These are phyloP conservation scores for Oxyruncus cristatus DNA, from an alignment of 2,113 vertebrate species.

Conservation along the genomic window DNA sequence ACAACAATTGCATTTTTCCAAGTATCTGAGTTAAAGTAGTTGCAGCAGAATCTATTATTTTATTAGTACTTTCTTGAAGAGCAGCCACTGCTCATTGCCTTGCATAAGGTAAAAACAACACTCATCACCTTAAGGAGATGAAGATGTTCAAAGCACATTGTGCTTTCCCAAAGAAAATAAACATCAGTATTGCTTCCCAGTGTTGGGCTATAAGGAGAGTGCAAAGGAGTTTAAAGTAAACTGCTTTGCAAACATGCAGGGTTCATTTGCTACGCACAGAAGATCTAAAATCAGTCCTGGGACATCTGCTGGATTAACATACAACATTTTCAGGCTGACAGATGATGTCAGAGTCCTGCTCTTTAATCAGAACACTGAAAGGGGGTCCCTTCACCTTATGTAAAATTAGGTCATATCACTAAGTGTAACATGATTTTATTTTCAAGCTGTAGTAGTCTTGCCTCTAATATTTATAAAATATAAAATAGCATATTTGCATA, in stretches of 20 bases:
- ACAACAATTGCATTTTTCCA: neutral
- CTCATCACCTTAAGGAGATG: neutral
- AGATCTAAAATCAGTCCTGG: neutral
- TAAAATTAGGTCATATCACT: neutral
- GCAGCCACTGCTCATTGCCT: neutral
- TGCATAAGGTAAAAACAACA: neutral
- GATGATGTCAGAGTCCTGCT: neutral
- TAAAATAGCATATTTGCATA: neutral
- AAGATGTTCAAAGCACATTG: neutral
- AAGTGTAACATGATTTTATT: neutral
- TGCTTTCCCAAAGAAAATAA: neutral
- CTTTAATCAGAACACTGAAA: neutral
- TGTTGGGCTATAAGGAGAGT: neutral
- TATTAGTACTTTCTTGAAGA: neutral
- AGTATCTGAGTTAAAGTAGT: neutral
- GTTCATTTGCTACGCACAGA: neutral
- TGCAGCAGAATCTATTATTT: neutral
- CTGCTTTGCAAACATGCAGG: neutral
- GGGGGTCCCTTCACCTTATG: neutral
- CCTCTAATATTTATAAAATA: neutral
- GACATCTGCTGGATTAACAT: neutral
- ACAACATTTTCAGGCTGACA: neutral
- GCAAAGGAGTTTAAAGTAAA: conserved; percentile 10
- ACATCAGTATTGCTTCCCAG: neutral
- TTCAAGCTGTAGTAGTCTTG: neutral